Evolutionary conservation across 2,888 invertebrate species (phyloP).

Genomic region (Pantelozetes paolii): DNA sequence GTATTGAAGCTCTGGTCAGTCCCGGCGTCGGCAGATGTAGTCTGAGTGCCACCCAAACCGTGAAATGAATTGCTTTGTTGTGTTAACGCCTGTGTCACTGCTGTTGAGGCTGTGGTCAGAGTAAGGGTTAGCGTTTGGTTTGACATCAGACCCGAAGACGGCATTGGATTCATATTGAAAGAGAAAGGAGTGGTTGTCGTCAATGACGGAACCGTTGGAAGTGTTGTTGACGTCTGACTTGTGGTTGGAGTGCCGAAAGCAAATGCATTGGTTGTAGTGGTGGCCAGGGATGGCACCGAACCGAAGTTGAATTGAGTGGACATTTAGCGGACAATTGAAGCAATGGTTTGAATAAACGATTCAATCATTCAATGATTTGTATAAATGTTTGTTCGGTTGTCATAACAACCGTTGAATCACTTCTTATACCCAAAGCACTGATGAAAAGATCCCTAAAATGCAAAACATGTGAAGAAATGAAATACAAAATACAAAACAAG

Average conservation of each 20-base stretch:
- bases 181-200: neutral
- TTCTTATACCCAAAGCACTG: too few species aligned
- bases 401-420: too few species aligned
- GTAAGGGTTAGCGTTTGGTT: slow-evolving; percentile 11
- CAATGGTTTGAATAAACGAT: too few species aligned
- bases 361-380: too few species aligned
- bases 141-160: neutral
- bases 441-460: too few species aligned
- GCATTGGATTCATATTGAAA: neutral
- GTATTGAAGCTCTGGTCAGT: neutral
- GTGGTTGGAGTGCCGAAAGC: neutral
- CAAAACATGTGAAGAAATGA: too few species aligned
- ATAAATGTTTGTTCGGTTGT: too few species aligned
- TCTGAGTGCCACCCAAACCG: slow-evolving; percentile 13
- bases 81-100: neutral
- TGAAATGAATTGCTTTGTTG: slow-evolving; percentile 13
- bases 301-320: slow-evolving; percentile 10
- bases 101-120: slow-evolving; percentile 7
- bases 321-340: too few species aligned
- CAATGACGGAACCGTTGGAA: too few species aligned
- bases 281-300: neutral
- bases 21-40: neutral
- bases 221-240: neutral
- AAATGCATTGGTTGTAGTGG: neutral
- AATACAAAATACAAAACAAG: too few species aligned